phyloP scores from a whole-genome alignment of 2,113 vertebrate genomes.

The Pantherophis guttatus region DNA sequence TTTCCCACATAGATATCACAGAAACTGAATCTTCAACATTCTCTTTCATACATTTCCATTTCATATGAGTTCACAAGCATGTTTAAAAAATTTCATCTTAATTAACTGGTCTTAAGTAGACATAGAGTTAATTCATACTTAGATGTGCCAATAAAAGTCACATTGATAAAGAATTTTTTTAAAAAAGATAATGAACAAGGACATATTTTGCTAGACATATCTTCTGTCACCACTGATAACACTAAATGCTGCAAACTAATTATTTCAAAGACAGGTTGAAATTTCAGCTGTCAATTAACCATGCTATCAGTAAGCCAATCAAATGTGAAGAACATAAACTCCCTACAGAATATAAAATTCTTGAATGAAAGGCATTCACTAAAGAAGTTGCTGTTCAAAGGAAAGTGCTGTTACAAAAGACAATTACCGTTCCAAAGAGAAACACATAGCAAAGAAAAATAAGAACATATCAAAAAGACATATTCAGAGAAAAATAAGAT shows the following conservation, averaged over 20 bases:
- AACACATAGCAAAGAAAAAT: slow-evolving; percentile 53
- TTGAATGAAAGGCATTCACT: slow-evolving; percentile 57
- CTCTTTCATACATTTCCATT: not conserved
- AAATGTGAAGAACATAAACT: slow-evolving; percentile 45
- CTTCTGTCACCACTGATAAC: slow-evolving; percentile 8
- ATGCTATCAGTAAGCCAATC: slow-evolving; percentile 52
- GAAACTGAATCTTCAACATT: not conserved
- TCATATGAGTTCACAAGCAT: not conserved
- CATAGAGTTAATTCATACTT: not conserved
- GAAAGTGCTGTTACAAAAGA: slow-evolving; percentile 50
- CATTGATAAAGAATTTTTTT: fast-evolving
- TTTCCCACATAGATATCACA: not conserved
- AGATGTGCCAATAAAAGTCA: not conserved
- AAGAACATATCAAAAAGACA: slow-evolving; percentile 44
- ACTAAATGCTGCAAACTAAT: slow-evolving; percentile 31
- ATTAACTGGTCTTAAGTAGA: not conserved
- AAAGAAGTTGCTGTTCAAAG: slow-evolving; percentile 50
- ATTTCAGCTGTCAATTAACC: not conserved
- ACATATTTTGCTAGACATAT: slow-evolving; percentile 16
- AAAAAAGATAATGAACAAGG: slow-evolving; percentile 11
- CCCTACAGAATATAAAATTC: slow-evolving; percentile 36
- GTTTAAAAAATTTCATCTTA: not conserved
- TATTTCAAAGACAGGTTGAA: not conserved
- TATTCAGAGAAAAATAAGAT: slow-evolving; percentile 12
- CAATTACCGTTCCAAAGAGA: slow-evolving; percentile 60